These are phyloP conservation scores for Uloborus plumipes DNA, from an alignment of 2,888 invertebrate genomes.

Conservation along the genomic window DNA sequence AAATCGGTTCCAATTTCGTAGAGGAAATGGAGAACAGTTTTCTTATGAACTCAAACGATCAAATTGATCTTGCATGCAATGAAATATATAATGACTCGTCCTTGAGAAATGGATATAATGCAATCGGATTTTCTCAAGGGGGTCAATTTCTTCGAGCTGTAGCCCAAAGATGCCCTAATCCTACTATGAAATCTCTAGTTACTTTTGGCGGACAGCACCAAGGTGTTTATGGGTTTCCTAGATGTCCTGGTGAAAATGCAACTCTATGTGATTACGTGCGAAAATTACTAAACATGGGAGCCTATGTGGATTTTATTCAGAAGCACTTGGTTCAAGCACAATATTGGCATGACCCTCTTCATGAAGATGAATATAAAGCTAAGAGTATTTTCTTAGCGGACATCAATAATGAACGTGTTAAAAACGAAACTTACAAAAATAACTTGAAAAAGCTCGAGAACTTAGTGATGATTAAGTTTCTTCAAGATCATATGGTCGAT, in stretches of 20 bases:
- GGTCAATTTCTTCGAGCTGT: conserved; percentile 95
- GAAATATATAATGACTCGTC: conserved; percentile 78
- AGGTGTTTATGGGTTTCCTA: conserved; percentile 89
- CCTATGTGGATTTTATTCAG: conserved; percentile 76
- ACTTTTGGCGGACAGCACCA: conserved; percentile 98
- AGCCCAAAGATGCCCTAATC: conserved; percentile 89
- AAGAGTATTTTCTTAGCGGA: conserved; percentile 91
- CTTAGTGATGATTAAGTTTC: conserved; percentile 91
- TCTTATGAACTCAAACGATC: conserved; percentile 84
- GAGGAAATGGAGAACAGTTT: conserved; percentile 85
- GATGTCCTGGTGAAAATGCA: conserved; percentile 79
- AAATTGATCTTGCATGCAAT: conserved; percentile 83
- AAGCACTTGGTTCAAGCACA: conserved; percentile 84
- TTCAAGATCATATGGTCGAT: conserved; percentile 90
- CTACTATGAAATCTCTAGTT: conserved; percentile 87
- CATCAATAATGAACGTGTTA: conserved; percentile 88
- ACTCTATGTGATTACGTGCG: conserved; percentile 86
- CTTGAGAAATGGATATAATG: conserved; percentile 87
- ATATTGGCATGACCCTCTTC: conserved; percentile 98
- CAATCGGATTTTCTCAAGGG: conserved; percentile 98
- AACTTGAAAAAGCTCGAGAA: conserved; percentile 85
- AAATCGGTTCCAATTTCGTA: conserved; percentile 78
- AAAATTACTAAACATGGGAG: conserved; percentile 84
- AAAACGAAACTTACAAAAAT: conserved; percentile 65
- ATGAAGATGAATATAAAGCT: conserved; percentile 82